phyloP scores from a whole-genome alignment of 2,888 invertebrate genomes.

The Desoria tigrina region DNA sequence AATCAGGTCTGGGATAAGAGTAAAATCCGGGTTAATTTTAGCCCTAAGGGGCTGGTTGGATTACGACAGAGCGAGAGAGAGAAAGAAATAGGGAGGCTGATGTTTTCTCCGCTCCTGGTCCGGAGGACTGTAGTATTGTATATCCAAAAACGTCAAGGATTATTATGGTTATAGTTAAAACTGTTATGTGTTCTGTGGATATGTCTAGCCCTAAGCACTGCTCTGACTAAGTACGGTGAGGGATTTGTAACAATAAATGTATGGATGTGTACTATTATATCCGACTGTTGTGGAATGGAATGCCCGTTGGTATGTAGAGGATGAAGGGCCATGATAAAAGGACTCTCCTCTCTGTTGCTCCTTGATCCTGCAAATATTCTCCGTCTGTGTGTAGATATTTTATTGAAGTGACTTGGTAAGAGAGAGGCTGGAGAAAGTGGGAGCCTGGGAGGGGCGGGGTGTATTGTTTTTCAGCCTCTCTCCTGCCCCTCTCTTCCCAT shows the following conservation, averaged over 20 bases:
- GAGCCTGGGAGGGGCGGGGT: background rate
- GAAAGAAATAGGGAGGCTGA: too few species aligned
- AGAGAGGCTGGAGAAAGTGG: conserved; percentile 12
- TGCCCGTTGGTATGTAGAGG: too few species aligned
- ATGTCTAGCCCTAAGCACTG: background rate
- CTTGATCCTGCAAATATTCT: too few species aligned
- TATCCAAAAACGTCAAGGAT: conserved; percentile 2
- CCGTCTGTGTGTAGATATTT: conserved; percentile 12
- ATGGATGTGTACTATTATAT: too few species aligned
- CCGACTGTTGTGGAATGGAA: too few species aligned
- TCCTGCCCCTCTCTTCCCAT: conserved; percentile 2
- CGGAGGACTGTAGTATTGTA: background rate
- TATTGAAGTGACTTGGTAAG: conserved; percentile 25
- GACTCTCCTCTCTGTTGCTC: too few species aligned
- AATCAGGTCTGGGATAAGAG: background rate
- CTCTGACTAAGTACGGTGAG: too few species aligned
- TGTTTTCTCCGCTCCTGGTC: too few species aligned
- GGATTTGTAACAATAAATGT: too few species aligned
- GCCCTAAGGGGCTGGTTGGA: conserved; percentile 3
- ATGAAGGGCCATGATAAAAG: too few species aligned
- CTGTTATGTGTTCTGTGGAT: background rate
- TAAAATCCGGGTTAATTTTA: conserved; percentile 15
- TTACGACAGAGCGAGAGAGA: conserved; percentile 25
- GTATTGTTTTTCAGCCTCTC: conserved; percentile 21
- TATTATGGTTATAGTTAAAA: background rate